Percentiles rank a stretch among this genome's conserved stretches.
phyloP scores from a whole-genome alignment of 2,888 invertebrate species.

The Tetragonisca angustula region DNA sequence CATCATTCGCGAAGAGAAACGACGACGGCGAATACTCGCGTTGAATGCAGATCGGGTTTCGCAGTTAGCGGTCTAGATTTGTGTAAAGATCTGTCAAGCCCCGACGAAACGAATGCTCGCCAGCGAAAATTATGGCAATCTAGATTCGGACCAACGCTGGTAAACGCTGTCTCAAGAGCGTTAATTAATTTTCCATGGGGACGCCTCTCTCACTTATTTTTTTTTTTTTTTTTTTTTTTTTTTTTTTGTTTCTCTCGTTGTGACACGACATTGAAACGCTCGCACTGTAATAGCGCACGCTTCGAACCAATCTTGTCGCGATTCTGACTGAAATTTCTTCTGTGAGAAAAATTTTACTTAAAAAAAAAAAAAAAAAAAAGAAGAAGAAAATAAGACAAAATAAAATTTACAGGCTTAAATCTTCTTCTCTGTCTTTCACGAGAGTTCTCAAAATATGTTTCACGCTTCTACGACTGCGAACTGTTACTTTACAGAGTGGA shows the following conservation, averaged over 20 bases:
- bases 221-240: background rate
- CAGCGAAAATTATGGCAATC: slow-evolving; percentile 56
- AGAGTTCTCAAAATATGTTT: background rate
- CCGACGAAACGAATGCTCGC: slow-evolving; percentile 32
- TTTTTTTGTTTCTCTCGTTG: background rate
- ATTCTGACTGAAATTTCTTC: background rate
- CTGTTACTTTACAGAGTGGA: background rate
- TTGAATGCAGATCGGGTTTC: slow-evolving; percentile 49
- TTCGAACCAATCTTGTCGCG: slow-evolving; percentile 33
- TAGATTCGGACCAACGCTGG: slow-evolving; percentile 39
- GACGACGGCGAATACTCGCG: slow-evolving; percentile 28
- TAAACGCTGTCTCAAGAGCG: slow-evolving; percentile 42
- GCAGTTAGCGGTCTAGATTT: slow-evolving; percentile 56
- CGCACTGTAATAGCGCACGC: slow-evolving; percentile 17
- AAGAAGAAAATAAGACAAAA: no score
- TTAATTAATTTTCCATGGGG: slow-evolving; percentile 52
- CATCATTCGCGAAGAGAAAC: slow-evolving; percentile 44
- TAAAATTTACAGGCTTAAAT: no score
- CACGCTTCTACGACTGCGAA: background rate
- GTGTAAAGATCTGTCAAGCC: slow-evolving; percentile 54
- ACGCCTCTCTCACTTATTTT: slow-evolving; percentile 1
- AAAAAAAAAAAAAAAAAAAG: no score
- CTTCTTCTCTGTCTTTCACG: background rate
- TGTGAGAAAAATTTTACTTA: slow-evolving; percentile 10
- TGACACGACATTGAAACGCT: slow-evolving; percentile 10